Evolutionary conservation across 2,888 invertebrate species (phyloP), one percentile per base, ranked within the genome.

Genomic region (Chirona hameri): DNA sequence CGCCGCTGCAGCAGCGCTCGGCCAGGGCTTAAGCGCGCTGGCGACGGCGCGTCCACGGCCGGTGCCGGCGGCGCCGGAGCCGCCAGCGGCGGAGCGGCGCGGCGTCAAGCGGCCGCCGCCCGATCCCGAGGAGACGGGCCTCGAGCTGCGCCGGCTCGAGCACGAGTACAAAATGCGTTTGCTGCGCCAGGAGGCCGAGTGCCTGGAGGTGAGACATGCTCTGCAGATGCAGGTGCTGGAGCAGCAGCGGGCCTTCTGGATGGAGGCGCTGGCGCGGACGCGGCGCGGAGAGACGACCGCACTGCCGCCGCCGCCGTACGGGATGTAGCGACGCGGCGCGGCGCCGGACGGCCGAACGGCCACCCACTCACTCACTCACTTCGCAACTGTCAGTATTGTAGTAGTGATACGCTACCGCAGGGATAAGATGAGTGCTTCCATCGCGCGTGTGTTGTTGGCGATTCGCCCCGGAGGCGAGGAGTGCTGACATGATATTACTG

Each of bases 51-150:
- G 21, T 18, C 69, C 29, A 15, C 27, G 27, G 46, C 46, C 24
- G 39, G 46, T 7, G 15, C 0, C 39, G 46, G 3, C n/a, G 72
- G 21, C 89, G 88, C 85, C 90, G 90, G 48, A 90, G 86, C 89
- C 90, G 90, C 85, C 90, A 90, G 60, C 89, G 89, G 85, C 90
- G 87, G 69, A 90, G 88, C 48, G 90, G 27, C 48, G 79, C 79
- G 52, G 79, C 52, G 15, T 10, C 27, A 79, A 79, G 79, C 48
- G 79, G 79, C 15, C 79, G n/a, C 24, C 79, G 15, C 14, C 48
- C 27, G 48, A 48, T 1, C 24, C 52, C 48, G 48, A 39, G 24
- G 52, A n/a, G 39, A 10, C 48, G 4, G 76, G 18, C 24, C n/a
- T 52, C 27, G 79, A 48, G 52, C 79, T 79, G 79, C 48, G 79